Conservation (phyloP, 2,113 vertebrate species). For the Charadrius vociferus region DNA sequence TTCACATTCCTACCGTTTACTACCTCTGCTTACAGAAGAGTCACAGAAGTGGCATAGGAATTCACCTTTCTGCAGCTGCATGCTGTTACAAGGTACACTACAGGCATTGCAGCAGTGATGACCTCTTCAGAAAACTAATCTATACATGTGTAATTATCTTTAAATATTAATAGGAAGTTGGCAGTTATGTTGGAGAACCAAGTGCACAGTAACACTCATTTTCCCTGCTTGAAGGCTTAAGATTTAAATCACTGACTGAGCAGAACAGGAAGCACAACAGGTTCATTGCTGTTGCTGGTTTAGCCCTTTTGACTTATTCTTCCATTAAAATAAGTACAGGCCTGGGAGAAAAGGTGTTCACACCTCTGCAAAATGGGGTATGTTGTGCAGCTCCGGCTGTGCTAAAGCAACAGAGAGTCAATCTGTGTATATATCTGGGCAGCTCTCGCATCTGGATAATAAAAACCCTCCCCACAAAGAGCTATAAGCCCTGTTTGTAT, state of each 20-base stretch:
- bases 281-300: not conserved
- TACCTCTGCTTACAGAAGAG: not conserved
- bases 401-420: not conserved
- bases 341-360: not conserved
- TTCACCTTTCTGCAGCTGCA: not conserved
- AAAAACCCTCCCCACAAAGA: not conserved
- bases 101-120: not conserved
- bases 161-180: not conserved
- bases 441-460: not conserved
- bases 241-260: not conserved
- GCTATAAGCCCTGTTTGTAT: not conserved
- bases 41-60: not conserved
- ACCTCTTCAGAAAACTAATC: not conserved
- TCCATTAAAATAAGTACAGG: not conserved
- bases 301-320: not conserved
- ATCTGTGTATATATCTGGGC: too few relatives aligned
- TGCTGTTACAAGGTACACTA: not conserved
- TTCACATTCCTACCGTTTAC: not conserved
- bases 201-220: not conserved
- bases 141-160: not conserved
- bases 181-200: not conserved
- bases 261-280: not conserved
- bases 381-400: not conserved
- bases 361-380: not conserved
- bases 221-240: not conserved